Base-by-base conservation (phyloP, 2,113 vertebrate species). In the Loxodonta africana region DNA sequence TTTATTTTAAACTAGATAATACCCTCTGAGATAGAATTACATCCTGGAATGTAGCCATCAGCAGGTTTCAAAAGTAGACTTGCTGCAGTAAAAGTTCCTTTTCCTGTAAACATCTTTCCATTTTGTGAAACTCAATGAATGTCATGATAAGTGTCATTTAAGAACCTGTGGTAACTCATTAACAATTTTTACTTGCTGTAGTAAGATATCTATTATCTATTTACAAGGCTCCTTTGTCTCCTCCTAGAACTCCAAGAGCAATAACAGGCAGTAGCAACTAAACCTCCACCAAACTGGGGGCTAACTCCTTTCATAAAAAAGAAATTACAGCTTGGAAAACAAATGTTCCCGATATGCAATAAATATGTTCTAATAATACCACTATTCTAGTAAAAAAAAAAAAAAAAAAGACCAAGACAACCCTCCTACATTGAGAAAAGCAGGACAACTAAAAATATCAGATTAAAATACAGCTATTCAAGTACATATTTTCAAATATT, bases 401-500 rank as follows among this genome's bases (percentile, higher is more conserved):
- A 48, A 48, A 48, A 14, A 33, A 8, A 57, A 94, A 67, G 48
- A 83, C 15, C 44, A 57, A 91, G 60, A 41, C 26, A 95, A 82
- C 2, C 0, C 86, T 89, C 30, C 0, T 4, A 51, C 17, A 51
- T 17, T 9, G 82, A 88, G 12, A 73, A 41, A 0, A 90, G 20
- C 14, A 30, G 67, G 93, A 77, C 4, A 33, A 41, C 65, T 81
- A 2, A 95, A 95, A 97, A 87, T 83, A 96, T 77, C 92, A 94
- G 71, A 86, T 90, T 78, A 60, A 97, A 97, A 84, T 6, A 97
- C 37, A 97, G 28, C 12, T 81, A 41, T 84, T 87, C 81, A 97
- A 97, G 96, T 17, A 92, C 30, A 83, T 91, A 94, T 91, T 95
- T 95, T 95, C 83, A 97, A 92, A 97, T 77, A 89, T 86, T 96